Percentiles rank a stretch among this genome's conserved stretches.
These are phyloP conservation scores for Urocynchramus pylzowi DNA, from an alignment of 2,113 vertebrate genomes.

Conservation along the genomic window DNA sequence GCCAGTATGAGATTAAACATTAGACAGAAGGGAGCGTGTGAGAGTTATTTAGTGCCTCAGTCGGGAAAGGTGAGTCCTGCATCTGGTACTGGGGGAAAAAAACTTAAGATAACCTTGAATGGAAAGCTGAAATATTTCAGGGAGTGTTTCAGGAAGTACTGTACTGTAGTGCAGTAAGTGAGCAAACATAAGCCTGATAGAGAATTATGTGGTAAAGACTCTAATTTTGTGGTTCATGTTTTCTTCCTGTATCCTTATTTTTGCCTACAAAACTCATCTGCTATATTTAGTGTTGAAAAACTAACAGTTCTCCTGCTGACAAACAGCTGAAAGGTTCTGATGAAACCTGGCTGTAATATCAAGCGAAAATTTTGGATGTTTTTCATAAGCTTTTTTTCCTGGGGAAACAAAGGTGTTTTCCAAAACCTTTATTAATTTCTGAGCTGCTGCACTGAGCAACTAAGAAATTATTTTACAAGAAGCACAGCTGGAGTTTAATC, in stretches of 20 bases:
- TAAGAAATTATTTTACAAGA: not conserved
- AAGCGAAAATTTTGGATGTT: fast-evolving
- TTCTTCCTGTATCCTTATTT: not conserved
- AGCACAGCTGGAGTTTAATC: not conserved
- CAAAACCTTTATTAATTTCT: not conserved
- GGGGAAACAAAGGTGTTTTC: not conserved
- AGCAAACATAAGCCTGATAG: not conserved
- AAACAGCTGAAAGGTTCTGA: not conserved
- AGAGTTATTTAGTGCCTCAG: not conserved
- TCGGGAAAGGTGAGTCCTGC: not conserved
- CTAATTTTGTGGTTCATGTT: not conserved
- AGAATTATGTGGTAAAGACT: not conserved
- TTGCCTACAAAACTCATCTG: not conserved
- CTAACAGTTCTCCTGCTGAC: not conserved
- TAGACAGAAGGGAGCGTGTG: not conserved
- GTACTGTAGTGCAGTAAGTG: not conserved
- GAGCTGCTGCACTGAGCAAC: not conserved
- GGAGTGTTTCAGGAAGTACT: not conserved
- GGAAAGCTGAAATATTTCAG: not conserved
- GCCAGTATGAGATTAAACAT: not conserved
- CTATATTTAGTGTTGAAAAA: not conserved
- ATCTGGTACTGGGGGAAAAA: not conserved
- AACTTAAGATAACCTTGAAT: not conserved
- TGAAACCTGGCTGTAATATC: not conserved
- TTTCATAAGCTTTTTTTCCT: not conserved